Base-by-base conservation (phyloP, 2,113 vertebrate species). In the Chauna torquata region DNA sequence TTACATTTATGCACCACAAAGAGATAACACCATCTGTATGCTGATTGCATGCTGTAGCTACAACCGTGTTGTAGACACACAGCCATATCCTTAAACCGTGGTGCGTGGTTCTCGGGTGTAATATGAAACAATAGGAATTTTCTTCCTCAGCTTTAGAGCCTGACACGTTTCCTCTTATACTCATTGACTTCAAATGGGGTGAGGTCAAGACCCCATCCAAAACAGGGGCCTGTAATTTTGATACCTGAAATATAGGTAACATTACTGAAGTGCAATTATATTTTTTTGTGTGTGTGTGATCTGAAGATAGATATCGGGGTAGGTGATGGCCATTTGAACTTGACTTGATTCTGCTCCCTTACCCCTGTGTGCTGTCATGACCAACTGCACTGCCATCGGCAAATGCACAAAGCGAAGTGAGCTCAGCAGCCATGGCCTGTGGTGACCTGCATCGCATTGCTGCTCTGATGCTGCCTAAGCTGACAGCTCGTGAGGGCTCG, bases 381-480 rank as follows among this genome's bases (percentile, higher is more conserved):
- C 28, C 47, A 14, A 7, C 42, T 6, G 62, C 42, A 1, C 47
- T 19, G 68, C 69, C 13, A 5, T 5, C 19, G 16, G 54, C 55
- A 44, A 16, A 18, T 0, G 30, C n/a, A 3, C 25, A 2, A 4
- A 47, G 82, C 23, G 11, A 23, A 7, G 28, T 3, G 69, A 52
- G 30, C 76, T 65, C 2, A 3, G 49, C 38, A 1, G 2, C 8
- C 3, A 0, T 6, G n/a, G 59, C 61, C 59, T 9, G 20, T 52
- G 80, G 72, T 59, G 20, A 71, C 65, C 11, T 1, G 5, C 78
- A 15, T 27, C 7, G 3, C 9, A 1, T 17, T 8, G 8, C 74
- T 47, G 69, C 91, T 32, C 70, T 28, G n/a, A 14, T 38, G 59
- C 47, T 5, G 5, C 38, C 68, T 59, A 25, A 36, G 69, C 88